Conservation (phyloP, 2,888 invertebrate species). For the Campoplex capitator region DNA sequence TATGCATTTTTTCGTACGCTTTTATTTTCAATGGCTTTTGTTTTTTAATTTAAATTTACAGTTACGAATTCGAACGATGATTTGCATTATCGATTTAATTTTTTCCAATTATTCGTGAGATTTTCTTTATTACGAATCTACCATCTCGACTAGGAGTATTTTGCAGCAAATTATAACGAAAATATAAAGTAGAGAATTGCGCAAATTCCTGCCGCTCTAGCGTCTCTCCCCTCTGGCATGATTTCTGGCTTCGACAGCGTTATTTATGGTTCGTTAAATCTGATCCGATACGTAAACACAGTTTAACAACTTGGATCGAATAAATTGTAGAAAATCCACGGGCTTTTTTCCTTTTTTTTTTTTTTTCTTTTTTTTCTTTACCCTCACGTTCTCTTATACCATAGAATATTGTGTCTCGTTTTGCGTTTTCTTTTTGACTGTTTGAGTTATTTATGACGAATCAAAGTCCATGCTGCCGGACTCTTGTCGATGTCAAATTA, state of each 20-base stretch:
- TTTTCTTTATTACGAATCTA: neutral
- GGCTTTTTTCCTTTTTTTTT: neutral
- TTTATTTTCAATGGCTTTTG: neutral
- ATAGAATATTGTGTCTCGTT: neutral
- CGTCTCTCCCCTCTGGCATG: slow-evolving; percentile 35
- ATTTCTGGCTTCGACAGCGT: slow-evolving; percentile 41
- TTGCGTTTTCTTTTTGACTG: neutral
- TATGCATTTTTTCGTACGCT: neutral
- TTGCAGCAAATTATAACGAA: slow-evolving; percentile 25
- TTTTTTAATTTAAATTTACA: neutral
- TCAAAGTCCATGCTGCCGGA: neutral
- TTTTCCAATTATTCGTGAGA: neutral
- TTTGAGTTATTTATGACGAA: neutral
- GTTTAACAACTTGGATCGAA: slow-evolving; percentile 38
- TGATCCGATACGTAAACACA: slow-evolving; percentile 46
- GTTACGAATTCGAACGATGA: slow-evolving; percentile 12
- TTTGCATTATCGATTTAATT: neutral
- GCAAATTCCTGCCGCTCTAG: slow-evolving; percentile 20
- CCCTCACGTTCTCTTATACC: neutral
- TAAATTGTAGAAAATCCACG: slow-evolving; percentile 10
- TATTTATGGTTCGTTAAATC: slow-evolving; percentile 53
- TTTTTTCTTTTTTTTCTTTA: too few species aligned
- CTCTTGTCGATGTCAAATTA: neutral
- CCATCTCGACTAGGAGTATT: slow-evolving; percentile 27
- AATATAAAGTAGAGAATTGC: slow-evolving; percentile 30